Base-by-base conservation (phyloP, 1,140 invertebrate species). In the Dryas iulia region DNA sequence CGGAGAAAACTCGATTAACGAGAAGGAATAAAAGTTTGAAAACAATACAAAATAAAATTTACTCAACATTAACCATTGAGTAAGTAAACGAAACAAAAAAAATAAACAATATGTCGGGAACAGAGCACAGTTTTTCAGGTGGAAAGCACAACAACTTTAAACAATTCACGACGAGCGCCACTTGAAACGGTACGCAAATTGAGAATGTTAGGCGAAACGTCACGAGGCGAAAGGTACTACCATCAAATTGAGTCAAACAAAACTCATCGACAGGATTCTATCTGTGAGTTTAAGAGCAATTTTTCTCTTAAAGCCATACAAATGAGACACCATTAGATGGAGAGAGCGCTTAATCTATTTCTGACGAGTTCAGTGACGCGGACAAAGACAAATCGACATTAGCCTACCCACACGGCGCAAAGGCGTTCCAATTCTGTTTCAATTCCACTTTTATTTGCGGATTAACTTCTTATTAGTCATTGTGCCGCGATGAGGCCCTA, bases 391-490 rank as follows among this genome's bases (percentile, higher is more conserved):
- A 90, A 91, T 91, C 86, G 87, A 89, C 86, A 89, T 89, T 90
- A 85, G 87, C 87, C 89, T 90, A 91, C 89, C 87, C 85, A 91
- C 89, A 89, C 87, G 87, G 86, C 87, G 85, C 76, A 81, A 87
- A 91, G 83, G 87, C 84, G 86, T 81, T 77, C 79, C 84, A 88
- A 84, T 90, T 88, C 87, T 89, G 87, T 91, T 90, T 90, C 87
- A 91, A 90, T 91, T 89, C 87, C 83, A 90, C 89, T 91, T 91
- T 91, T 90, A 91, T 91, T 90, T 90, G 89, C 87, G 87, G 89
- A 91, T 91, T 91, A 91, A 91, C 87, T 90, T 90, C 87, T 91
- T 91, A 90, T 91, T 90, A 91, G 87, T 91, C 87, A 91, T 88
- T 87, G 86, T 84, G 81, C 82, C 71, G 81, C 78, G 78, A 81